Base-by-base conservation (phyloP, 2,888 invertebrate species). In the Thymelicus lineola region DNA sequence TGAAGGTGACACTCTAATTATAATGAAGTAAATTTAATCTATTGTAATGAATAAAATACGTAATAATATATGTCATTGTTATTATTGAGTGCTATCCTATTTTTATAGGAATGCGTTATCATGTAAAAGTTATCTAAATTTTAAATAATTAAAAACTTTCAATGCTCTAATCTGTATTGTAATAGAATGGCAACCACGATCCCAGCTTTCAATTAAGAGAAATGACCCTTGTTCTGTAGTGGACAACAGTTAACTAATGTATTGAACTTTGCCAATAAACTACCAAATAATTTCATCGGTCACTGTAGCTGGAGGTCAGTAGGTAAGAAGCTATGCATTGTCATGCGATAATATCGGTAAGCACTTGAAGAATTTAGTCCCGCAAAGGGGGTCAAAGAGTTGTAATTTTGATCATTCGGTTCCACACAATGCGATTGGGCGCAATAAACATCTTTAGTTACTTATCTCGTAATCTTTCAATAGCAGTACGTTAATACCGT, bases 401-500 rank as follows among this genome's bases (percentile, higher is more conserved):
- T 57, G 65, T 57, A 48, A 48, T 59, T 50, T 57, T 15, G 57
- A 48, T 45, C 14, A 61, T 61, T 67, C 45, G 45, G 17, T 42
- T 53, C 55, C 67, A 61, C 62, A 62, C 67, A 67, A 67, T 67
- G 61, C 53, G 61, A 61, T 55, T 60, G 60, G 60, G 42, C 42
- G 53, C 28, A 36, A 36, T 61, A 53, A 53, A 68, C 61, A 61
- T 46, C 68, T 62, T 55, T 62, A 50, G 55, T 62, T 62, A 68
- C 58, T 58, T 69, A 62, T 57, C 68, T 69, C 66, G 42, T 53
- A 57, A 62, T 62, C 61, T 57, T 57, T 45, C 58, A 63, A 63
- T 82, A 80, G 78, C 76, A 76, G 76, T 71, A 77, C 75, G 71
- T 72, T 73, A 77, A 71, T 46, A 75, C 83, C 86, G 80, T 88